A percentile compares a stretch with the other conserved stretches of the same genome.
phyloP scores from a whole-genome alignment of 2,888 invertebrate species.

The Apomyelois bistriatella region DNA sequence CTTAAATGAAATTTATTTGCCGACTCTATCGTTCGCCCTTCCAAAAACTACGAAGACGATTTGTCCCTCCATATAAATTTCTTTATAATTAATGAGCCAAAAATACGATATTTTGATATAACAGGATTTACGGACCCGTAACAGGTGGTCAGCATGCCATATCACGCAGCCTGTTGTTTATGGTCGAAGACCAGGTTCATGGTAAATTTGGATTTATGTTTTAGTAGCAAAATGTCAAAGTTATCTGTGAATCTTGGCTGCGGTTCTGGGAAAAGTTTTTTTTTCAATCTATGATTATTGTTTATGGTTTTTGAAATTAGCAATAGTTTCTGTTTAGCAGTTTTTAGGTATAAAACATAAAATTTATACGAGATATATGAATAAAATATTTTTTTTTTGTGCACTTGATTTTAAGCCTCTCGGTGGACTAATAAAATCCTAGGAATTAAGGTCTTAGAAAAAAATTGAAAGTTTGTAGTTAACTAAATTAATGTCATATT shows the following conservation, averaged over 20 bases:
- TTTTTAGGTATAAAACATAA: too few relatives aligned
- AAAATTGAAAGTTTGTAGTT: too few relatives aligned
- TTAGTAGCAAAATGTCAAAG: slow-evolving; percentile 10
- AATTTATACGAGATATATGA: too few relatives aligned
- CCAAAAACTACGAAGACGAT: slow-evolving; percentile 47
- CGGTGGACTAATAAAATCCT: too few relatives aligned
- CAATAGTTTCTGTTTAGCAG: neutral
- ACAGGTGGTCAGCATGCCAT: slow-evolving; percentile 68
- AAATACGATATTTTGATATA: slow-evolving; percentile 64
- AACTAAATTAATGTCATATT: too few relatives aligned
- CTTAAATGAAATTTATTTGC: slow-evolving; percentile 24
- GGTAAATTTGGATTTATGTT: slow-evolving; percentile 11
- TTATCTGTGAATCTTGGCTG: slow-evolving; percentile 5
- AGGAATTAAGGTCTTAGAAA: too few relatives aligned
- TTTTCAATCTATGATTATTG: neutral
- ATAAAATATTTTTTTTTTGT: too few relatives aligned
- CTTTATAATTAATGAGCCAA: slow-evolving; percentile 64
- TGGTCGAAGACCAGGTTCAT: neutral
- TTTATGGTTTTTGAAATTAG: slow-evolving; percentile 6
- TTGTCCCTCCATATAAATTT: slow-evolving; percentile 71
- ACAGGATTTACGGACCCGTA: slow-evolving; percentile 54
- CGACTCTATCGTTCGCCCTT: slow-evolving; percentile 37
- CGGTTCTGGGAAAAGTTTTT: neutral
- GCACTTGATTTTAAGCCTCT: too few relatives aligned
- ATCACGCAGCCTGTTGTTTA: slow-evolving; percentile 43